Percentiles rank a stretch among this genome's conserved stretches.
These are phyloP conservation scores for Kradibia gibbosae DNA, from an alignment of 1,140 invertebrate species.

Conservation along the genomic window DNA sequence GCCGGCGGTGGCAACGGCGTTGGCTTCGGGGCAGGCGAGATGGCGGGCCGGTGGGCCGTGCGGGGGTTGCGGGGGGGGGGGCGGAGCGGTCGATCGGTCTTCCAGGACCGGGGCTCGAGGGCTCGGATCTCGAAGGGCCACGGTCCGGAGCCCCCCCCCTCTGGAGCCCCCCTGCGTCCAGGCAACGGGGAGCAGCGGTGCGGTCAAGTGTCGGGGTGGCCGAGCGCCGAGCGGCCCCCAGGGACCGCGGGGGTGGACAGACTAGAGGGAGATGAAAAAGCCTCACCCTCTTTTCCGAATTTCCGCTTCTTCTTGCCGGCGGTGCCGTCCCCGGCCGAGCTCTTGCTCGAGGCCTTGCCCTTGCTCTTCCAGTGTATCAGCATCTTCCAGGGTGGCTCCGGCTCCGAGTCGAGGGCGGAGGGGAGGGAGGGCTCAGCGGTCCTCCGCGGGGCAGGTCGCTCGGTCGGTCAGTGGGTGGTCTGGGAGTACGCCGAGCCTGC, in stretches of 20 bases:
- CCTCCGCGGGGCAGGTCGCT: no score
- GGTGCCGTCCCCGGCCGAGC: constrained; percentile 65
- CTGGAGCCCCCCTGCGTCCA: no score
- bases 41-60: not conserved
- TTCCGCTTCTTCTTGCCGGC: constrained; percentile 75
- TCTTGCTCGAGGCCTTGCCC: constrained; percentile 73
- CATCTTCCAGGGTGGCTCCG: constrained; percentile 59
- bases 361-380: constrained; percentile 76
- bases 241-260: not conserved
- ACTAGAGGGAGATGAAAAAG: constrained; percentile 12
- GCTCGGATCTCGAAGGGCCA: no score
- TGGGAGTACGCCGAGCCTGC: no score
- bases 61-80: not conserved
- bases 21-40: not conserved
- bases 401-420: not conserved
- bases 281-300: constrained; percentile 73
- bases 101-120: no score
- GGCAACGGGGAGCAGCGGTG: no score
- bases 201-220: no score
- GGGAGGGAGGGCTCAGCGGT: not conserved
- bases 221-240: not conserved
- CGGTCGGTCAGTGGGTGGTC: no score
- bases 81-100: not conserved
- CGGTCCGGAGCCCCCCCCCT: no score
- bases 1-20: not conserved